These are phyloP conservation scores for Magallana gigas DNA, from an alignment of 1,140 invertebrate genomes.

Conservation along the genomic window DNA sequence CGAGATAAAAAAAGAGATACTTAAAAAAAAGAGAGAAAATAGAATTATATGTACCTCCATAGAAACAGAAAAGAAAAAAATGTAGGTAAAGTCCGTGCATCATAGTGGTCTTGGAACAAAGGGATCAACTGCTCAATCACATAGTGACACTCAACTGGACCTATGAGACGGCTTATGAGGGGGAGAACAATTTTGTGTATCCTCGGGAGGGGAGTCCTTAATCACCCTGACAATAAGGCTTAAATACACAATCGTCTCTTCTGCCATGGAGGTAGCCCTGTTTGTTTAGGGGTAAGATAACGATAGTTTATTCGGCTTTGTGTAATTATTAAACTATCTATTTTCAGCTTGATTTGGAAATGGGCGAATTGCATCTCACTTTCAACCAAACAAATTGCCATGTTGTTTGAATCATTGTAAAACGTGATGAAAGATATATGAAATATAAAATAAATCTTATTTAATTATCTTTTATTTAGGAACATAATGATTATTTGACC, in stretches of 20 bases:
- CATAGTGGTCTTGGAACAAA: neutral
- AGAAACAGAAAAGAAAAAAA: neutral
- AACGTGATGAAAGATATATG: too few species aligned
- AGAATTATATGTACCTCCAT: neutral
- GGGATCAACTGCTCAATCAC: neutral
- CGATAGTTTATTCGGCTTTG: slow-evolving; percentile 8
- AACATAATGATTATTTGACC: too few species aligned
- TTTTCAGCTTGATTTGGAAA: slow-evolving; percentile 1
- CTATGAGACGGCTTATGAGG: neutral
- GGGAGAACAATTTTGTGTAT: neutral
- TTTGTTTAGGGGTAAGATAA: slow-evolving; percentile 24
- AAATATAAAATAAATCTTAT: too few species aligned
- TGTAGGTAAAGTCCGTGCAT: neutral
- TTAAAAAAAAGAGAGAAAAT: too few species aligned
- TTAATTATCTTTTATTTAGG: too few species aligned
- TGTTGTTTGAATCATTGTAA: too few species aligned
- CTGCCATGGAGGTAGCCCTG: neutral
- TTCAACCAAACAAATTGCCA: neutral
- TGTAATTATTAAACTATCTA: neutral
- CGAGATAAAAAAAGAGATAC: too few species aligned
- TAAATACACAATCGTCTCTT: slow-evolving; percentile 1
- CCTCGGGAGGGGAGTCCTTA: neutral
- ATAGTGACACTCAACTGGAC: neutral
- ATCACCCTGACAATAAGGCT: slow-evolving; percentile 19
- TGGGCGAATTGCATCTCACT: neutral